These are phyloP conservation scores for Tetramorium bicarinatum DNA, from an alignment of 2,888 invertebrate species.

Conservation along the genomic window DNA sequence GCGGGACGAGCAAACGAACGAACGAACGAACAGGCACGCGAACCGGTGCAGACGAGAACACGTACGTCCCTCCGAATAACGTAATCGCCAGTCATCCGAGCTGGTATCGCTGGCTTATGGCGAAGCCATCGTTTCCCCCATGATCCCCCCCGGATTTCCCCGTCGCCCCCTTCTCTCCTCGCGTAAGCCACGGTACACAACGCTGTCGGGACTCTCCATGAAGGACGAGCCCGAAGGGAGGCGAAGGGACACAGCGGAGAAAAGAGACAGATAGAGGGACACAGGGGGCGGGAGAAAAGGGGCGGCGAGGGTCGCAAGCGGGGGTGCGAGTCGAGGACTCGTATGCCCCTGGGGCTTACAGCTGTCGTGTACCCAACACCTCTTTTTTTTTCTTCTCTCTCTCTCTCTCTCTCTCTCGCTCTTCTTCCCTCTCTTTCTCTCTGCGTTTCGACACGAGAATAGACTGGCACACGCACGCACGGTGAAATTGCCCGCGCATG, in stretches of 20 bases:
- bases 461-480: constrained; percentile 67
- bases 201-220: constrained; percentile 73
- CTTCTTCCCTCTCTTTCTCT: constrained; percentile 28
- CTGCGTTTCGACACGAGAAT: constrained; percentile 57
- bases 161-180: constrained; percentile 48
- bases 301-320: constrained; percentile 71
- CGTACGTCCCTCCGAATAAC: constrained; percentile 75
- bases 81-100: constrained; percentile 80
- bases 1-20: constrained; percentile 54
- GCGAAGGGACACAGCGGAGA: constrained; percentile 14
- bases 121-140: constrained; percentile 65
- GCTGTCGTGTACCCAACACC: constrained; percentile 85
- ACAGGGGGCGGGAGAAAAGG: constrained; percentile 57
- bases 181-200: constrained; percentile 65
- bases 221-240: constrained; percentile 44
- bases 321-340: constrained; percentile 83
- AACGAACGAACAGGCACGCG: constrained; percentile 68
- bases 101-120: constrained; percentile 77
- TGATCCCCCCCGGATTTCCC: constrained; percentile 56
- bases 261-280: constrained; percentile 47
- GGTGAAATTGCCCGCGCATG: constrained; percentile 70
- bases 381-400: constrained; percentile 70
- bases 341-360: constrained; percentile 83
- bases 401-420: constrained; percentile 23
- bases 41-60: constrained; percentile 58